Evolutionary conservation across 2,797 vertebrate genomes (phyloP).

Genomic region (Phoebastria nigripes): DNA sequence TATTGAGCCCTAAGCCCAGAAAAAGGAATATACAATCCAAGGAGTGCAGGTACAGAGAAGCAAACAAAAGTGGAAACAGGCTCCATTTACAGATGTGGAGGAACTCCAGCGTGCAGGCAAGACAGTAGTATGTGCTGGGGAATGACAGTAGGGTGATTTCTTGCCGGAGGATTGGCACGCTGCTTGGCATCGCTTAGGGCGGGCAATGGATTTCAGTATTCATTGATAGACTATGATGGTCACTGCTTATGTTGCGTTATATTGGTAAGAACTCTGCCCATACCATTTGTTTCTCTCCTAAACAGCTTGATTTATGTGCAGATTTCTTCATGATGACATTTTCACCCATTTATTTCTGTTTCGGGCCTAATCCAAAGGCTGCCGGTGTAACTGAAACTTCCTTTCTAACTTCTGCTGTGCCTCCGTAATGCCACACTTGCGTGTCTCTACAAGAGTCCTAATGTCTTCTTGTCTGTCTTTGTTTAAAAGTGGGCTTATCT

Average conservation of each 20-base stretch:
- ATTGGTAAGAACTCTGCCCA: background rate
- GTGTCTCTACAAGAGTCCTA: background rate
- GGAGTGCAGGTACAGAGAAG: background rate
- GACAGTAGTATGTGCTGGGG: background rate
- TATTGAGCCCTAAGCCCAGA: background rate
- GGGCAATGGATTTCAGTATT: background rate
- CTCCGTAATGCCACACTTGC: background rate
- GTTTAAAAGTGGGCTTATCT: background rate
- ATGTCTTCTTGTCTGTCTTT: background rate
- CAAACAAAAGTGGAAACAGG: background rate
- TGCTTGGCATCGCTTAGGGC: background rate
- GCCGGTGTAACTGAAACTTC: background rate
- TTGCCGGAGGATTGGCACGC: background rate
- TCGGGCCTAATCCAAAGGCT: background rate
- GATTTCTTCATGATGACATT: background rate
- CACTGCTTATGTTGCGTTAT: background rate
- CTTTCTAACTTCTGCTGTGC: background rate
- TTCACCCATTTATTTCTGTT: background rate
- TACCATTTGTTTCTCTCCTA: background rate
- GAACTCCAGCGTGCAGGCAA: background rate
- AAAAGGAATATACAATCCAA: background rate
- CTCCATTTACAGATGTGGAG: background rate
- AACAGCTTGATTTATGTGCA: background rate
- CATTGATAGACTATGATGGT: background rate
- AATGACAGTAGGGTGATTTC: background rate